phyloP scores from a whole-genome alignment of 2,113 vertebrate genomes.

The Turnix velox region DNA sequence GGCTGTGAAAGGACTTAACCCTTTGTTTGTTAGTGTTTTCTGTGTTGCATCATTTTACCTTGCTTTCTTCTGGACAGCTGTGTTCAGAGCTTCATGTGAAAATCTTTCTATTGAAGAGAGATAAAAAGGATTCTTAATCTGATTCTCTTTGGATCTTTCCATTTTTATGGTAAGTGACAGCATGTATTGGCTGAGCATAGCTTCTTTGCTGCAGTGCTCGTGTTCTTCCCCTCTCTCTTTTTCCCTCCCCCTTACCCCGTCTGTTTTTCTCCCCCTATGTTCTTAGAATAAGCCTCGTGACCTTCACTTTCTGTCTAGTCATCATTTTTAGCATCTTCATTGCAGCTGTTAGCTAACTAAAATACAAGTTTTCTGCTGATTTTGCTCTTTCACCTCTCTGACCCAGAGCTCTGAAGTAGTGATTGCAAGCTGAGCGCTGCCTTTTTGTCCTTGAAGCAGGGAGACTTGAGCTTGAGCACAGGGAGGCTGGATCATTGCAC shows the following conservation, averaged over 20 bases:
- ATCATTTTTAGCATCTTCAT: background rate
- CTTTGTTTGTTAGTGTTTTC: background rate
- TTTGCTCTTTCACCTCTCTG: background rate
- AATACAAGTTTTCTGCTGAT: constrained; percentile 37
- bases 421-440: constrained; percentile 42
- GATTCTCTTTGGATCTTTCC: constrained; percentile 76
- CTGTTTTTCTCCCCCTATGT: constrained; percentile 31
- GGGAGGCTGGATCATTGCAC: constrained; percentile 21
- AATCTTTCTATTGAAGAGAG: constrained; percentile 50
- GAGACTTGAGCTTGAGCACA: background rate
- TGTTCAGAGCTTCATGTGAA: constrained; percentile 54
- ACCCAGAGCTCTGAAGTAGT: background rate
- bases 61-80: constrained; percentile 35
- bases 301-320: constrained; percentile 66
- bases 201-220: constrained; percentile 78
- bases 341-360: background rate
- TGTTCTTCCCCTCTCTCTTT: constrained; percentile 21
- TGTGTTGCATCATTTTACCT: constrained; percentile 23
- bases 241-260: background rate
- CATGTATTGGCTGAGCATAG: constrained; percentile 62
- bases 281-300: constrained; percentile 64
- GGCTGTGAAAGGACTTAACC: constrained; percentile 35
- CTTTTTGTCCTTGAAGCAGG: constrained; percentile 77
- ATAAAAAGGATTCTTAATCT: constrained; percentile 59
- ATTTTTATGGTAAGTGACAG: constrained; percentile 86